Evolutionary conservation across 2,888 invertebrate genomes (phyloP).

Genomic region (Brenthis hecate): DNA sequence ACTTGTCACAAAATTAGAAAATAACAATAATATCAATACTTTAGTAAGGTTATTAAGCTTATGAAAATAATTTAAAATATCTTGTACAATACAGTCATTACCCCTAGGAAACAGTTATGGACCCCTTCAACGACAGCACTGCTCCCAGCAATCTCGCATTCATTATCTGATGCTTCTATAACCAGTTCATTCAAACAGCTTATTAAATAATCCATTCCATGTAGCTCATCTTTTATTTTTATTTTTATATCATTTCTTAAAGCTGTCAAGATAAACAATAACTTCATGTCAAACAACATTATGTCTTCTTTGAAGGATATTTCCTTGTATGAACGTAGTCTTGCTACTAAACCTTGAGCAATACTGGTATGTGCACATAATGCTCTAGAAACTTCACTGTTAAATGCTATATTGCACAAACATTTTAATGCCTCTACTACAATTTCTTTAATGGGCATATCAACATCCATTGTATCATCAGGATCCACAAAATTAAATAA

Average conservation of each 20-base stretch:
- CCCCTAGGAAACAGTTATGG: conserved; percentile 54
- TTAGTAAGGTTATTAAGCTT: too few relatives aligned
- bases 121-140: conserved; percentile 45
- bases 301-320: conserved; percentile 86
- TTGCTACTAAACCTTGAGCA: conserved; percentile 87
- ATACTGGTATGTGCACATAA: conserved; percentile 82
- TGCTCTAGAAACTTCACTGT: conserved; percentile 77
- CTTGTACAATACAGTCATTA: conserved; percentile 42
- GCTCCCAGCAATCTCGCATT: conserved; percentile 50
- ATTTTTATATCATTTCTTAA: conserved; percentile 86
- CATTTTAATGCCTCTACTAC: conserved; percentile 92
- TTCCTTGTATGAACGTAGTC: conserved; percentile 86
- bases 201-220: conserved; percentile 86
- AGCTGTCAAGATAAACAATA: conserved; percentile 94
- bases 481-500: conserved; percentile 74
- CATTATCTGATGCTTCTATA: conserved; percentile 59
- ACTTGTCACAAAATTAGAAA: neutral
- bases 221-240: conserved; percentile 85
- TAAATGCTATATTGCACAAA: conserved; percentile 93
- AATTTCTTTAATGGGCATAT: conserved; percentile 77
- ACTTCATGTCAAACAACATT: conserved; percentile 93
- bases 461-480: conserved; percentile 58
- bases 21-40: too few relatives aligned
- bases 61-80: neutral
- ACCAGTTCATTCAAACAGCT: conserved; percentile 86